Conservation (phyloP, 2,888 invertebrate species). For the Tiliacea citrago region DNA sequence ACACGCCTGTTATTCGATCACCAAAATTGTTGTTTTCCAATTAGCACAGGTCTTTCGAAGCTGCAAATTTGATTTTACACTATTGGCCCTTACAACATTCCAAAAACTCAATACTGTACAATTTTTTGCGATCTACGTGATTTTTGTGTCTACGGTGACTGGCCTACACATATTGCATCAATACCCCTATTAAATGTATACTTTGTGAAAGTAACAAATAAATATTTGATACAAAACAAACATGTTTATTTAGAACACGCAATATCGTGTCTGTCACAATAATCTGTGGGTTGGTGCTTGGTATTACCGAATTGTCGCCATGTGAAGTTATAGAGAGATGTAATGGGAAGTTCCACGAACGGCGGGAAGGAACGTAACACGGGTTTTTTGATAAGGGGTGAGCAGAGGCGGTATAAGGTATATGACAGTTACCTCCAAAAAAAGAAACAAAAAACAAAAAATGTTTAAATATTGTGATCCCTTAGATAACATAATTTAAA, state of each 20-base stretch:
- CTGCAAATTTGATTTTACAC: too few relatives aligned
- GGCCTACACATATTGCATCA: not conserved
- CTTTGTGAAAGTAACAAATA: not conserved
- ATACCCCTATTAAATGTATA: too few relatives aligned
- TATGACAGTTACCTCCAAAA: not conserved
- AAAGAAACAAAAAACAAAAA: not conserved
- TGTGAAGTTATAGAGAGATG: conserved; percentile 55
- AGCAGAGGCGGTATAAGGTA: not conserved
- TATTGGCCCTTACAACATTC: too few relatives aligned
- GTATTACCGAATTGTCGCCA: conserved; percentile 57
- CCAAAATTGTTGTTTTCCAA: too few relatives aligned
- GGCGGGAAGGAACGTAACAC: conserved; percentile 29
- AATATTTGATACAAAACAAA: not conserved
- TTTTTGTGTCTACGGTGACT: too few relatives aligned
- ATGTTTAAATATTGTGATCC: not conserved
- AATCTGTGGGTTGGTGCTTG: conserved; percentile 52
- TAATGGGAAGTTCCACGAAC: conserved; percentile 48
- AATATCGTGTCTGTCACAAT: not conserved
- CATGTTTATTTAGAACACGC: not conserved
- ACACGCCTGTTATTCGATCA: too few relatives aligned
- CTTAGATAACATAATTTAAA: not conserved
- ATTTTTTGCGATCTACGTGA: too few relatives aligned
- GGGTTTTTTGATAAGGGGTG: conserved; percentile 6
- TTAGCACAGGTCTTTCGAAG: too few relatives aligned
- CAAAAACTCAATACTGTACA: too few relatives aligned